Evolutionary conservation across 2,888 invertebrate species (phyloP).

Genomic region (Craniophora ligustri): DNA sequence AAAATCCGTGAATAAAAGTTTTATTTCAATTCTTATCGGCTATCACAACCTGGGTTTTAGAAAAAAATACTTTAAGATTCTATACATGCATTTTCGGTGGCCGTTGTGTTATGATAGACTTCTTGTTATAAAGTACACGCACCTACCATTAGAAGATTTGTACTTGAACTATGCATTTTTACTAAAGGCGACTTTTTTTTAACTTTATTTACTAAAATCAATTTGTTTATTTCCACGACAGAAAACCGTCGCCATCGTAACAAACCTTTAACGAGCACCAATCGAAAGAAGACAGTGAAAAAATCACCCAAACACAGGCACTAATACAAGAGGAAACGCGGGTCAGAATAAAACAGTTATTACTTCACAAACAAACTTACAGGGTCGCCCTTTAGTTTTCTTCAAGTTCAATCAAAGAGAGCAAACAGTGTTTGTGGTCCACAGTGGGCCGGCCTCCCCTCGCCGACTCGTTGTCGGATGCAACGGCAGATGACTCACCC

Average conservation of each 20-base stretch:
- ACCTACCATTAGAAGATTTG: conserved; percentile 21
- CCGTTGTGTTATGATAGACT: no score
- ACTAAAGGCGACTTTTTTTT: no score
- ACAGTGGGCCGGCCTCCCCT: conserved; percentile 55
- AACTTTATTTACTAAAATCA: no score
- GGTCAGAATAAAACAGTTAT: conserved; percentile 70
- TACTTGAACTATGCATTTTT: conserved; percentile 18
- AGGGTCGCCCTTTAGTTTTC: conserved; percentile 64
- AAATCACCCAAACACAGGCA: conserved; percentile 37
- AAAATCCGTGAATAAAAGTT: no score
- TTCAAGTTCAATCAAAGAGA: conserved; percentile 83
- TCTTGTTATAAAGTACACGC: background rate
- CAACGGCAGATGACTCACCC: conserved; percentile 80
- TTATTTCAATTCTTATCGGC: no score
- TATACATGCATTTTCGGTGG: no score
- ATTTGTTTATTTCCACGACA: conserved; percentile 32
- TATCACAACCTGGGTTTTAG: no score
- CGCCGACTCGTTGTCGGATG: conserved; percentile 62
- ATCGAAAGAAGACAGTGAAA: conserved; percentile 63
- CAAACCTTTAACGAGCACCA: conserved; percentile 70
- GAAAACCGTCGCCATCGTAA: conserved; percentile 31
- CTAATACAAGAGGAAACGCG: conserved; percentile 38
- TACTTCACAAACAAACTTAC: conserved; percentile 69
- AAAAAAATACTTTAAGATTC: no score
- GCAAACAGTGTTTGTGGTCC: conserved; percentile 74